Evolutionary conservation across 2,888 invertebrate genomes (phyloP).

Genomic region (Ophion ventricosus): DNA sequence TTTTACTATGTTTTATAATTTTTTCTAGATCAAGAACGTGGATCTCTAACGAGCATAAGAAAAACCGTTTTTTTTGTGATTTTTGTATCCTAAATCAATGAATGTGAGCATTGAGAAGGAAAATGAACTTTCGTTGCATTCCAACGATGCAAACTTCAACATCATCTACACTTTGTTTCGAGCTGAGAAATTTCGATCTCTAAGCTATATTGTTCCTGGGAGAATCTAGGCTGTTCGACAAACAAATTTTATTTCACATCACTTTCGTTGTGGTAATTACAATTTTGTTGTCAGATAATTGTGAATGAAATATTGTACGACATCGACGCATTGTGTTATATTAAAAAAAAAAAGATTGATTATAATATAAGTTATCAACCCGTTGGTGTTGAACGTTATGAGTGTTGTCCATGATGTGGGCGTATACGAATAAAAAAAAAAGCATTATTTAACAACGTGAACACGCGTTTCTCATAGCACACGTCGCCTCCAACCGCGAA

Average conservation of each 20-base stretch:
- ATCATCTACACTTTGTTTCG: too few relatives aligned
- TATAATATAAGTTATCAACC: not conserved
- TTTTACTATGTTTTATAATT: too few relatives aligned
- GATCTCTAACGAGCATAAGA: too few relatives aligned
- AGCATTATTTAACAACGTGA: constrained; percentile 9
- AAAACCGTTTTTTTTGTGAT: too few relatives aligned
- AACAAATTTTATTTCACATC: constrained; percentile 5
- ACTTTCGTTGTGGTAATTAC: not conserved
- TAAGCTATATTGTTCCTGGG: not conserved
- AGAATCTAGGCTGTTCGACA: not conserved
- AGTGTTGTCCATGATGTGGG: not conserved
- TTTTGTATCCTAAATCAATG: too few relatives aligned
- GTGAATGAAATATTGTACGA: constrained; percentile 10
- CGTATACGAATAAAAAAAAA: not conserved
- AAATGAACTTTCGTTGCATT: too few relatives aligned
- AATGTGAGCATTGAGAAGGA: too few relatives aligned
- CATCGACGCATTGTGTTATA: not conserved
- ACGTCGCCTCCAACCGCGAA: too few relatives aligned
- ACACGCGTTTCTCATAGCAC: too few relatives aligned
- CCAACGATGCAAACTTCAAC: too few relatives aligned
- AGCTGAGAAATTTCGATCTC: not conserved
- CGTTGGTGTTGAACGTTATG: constrained; percentile 6
- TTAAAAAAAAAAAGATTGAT: not conserved
- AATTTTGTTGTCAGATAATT: not conserved
- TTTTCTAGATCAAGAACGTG: too few relatives aligned